Percentiles rank a stretch among this genome's conserved stretches.
Evolutionary conservation across 2,113 vertebrate species (phyloP).

Genomic region (Nicator chloris): DNA sequence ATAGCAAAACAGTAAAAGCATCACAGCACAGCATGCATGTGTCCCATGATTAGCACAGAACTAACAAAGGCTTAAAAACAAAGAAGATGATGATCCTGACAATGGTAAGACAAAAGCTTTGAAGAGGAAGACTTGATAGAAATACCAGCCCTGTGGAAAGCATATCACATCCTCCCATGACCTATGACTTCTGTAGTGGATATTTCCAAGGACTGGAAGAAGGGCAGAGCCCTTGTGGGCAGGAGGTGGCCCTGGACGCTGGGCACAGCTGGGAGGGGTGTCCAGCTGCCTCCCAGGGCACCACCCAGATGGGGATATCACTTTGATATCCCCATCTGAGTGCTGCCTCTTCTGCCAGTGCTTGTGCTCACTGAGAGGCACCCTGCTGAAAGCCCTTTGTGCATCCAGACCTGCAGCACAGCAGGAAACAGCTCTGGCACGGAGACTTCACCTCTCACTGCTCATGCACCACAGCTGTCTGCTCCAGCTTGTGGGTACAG

Average conservation of each 20-base stretch:
- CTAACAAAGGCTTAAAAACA: not conserved
- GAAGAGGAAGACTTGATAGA: not conserved
- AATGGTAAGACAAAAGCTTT: not conserved
- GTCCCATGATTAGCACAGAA: not conserved
- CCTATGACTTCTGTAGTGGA: not conserved
- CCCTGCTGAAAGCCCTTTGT: not conserved
- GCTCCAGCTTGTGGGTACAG: not conserved
- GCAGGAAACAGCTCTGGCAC: not conserved
- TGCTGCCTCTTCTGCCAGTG: not conserved
- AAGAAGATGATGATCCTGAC: not conserved
- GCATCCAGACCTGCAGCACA: not conserved
- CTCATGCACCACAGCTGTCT: not conserved
- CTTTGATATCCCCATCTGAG: not conserved
- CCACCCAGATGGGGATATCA: accelerated
- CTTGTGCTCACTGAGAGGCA: accelerated
- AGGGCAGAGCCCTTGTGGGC: not conserved
- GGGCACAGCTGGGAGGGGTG: not conserved
- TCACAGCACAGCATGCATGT: not conserved
- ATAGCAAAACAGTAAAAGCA: not conserved
- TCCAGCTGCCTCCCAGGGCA: not conserved
- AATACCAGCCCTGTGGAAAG: not conserved
- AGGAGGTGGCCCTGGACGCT: not conserved
- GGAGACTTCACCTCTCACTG: accelerated
- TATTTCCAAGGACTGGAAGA: not conserved
- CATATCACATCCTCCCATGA: not conserved